Evolutionary conservation across 2,888 invertebrate genomes (phyloP), one percentile per base, ranked within the genome.

Genomic region (Trichopria drosophilae): DNA sequence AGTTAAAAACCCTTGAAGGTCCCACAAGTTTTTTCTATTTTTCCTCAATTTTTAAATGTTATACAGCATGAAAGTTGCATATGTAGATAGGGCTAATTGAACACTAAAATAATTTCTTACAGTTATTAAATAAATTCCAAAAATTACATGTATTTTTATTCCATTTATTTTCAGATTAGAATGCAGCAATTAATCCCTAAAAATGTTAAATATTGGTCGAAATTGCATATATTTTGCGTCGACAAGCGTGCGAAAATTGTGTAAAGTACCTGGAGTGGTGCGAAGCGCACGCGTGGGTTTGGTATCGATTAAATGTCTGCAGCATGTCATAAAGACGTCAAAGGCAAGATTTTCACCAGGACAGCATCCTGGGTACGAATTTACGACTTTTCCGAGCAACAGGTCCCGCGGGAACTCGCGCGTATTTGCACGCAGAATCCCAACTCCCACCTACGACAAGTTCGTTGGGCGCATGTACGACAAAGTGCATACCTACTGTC

Each of bases 271-370:
- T n/a, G n/a, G n/a, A n/a, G n/a, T n/a, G n/a, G n/a, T n/a, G 39
- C 28, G 36, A 42, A 29, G 44, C 52, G 57, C 53, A 42, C 44
- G 55, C 57, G 63, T 58, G 51, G 44, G 20, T 36, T 47, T 45
- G 15, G 19, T 68, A 75, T 75, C 62, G 75, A 75, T 75, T 75
- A 73, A 67, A 71, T 55, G 75, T 75, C 75, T 75, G 62, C 53
- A 52, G 60, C 68, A 52, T 65, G 68, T 75, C 75, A 75, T 75
- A 75, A 75, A 75, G 72, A 72, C 71, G 73, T 75, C 75, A 75
- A 71, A 74, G 68, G 62, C 73, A 74, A 72, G 68, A 64, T 72
- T 73, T 71, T 66, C 73, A 75, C 66, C 75, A 75, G 75, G 75
- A 67, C 74, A 75, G 70, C 75, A 75, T 75, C 74, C 69, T 66